phyloP scores from a whole-genome alignment of 2,797 vertebrate species.

The Eutrigla gurnardus region DNA sequence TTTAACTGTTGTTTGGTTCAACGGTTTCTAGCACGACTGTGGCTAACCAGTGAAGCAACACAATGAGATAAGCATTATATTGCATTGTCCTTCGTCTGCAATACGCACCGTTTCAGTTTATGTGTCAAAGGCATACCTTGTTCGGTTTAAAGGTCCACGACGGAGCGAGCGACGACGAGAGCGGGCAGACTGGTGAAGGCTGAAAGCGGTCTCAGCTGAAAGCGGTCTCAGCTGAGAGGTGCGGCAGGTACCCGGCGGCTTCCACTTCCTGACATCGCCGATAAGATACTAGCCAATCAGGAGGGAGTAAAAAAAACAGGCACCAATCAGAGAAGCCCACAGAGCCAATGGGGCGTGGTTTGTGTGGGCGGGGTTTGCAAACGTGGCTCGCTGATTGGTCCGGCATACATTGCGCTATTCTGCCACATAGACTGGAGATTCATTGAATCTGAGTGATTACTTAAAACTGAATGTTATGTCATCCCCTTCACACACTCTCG shows the following conservation, averaged over 20 bases:
- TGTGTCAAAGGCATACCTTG: constrained; percentile 45
- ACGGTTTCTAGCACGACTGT: neutral
- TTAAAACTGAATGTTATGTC: neutral
- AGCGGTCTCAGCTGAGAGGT: neutral
- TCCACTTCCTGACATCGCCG: neutral
- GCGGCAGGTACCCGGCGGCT: constrained; percentile 24
- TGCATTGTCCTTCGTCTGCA: neutral
- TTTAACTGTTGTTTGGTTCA: fast-evolving
- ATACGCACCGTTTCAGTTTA: no score
- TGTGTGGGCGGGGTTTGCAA: neutral
- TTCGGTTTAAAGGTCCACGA: constrained; percentile 15
- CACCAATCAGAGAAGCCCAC: constrained; percentile 63
- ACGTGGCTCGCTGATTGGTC: constrained; percentile 20
- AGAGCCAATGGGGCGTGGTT: neutral
- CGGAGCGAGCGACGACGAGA: neutral
- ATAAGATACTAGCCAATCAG: constrained; percentile 66
- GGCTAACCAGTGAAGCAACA: neutral
- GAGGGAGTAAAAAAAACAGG: neutral
- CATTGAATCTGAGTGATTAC: neutral
- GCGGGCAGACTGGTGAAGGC: neutral
- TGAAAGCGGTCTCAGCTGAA: neutral
- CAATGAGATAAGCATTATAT: neutral
- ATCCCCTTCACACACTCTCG: fast-evolving
- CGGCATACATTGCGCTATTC: neutral
- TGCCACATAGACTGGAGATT: neutral